Evolutionary conservation across 2,888 invertebrate species (phyloP), one percentile per base, ranked within the genome.

Genomic region (Podabrus alpinus): DNA sequence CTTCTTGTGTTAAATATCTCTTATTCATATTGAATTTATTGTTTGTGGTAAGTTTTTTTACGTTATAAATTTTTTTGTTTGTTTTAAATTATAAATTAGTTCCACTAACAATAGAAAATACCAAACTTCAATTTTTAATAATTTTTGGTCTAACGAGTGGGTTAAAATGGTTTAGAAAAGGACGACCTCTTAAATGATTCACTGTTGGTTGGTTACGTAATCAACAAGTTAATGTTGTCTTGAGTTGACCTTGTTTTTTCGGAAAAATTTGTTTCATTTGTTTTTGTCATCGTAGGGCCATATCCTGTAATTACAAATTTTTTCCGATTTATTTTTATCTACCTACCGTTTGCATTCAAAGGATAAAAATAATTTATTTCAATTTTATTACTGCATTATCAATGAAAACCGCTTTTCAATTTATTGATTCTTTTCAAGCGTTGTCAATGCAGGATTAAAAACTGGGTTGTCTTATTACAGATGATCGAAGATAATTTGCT

Each of bases 11-110:
- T 59, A 81, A 81, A 75, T 79, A 79, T 29, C 64, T 80, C 21
- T 77, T 81, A 60, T 81, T 81, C 66, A 77, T 81, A 17, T 80
- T 81, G 70, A 81, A 81, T 73, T 86, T 92, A 82, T 82, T 93
- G 79, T 92, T 92, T 83, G 92, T 92, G 90, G 93, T 93, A 87
- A 92, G 93, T 92, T 17, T 19, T 7, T 64, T 64, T 64, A 7
- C 13, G 13, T 9, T 24, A 45, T 45, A 4, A n/a, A 45, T 13
- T n/a, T n/a, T 45, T 45, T 45, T 45, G 7, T 45, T 45, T 45
- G n/a, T 45, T n/a, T 45, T 45, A n/a, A 7, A 7, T 1, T 1
- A n/a, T n/a, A n/a, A n/a, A 45, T 9, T n/a, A 4, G n/a, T 7
- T 45, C n/a, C n/a, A 7, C n/a, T 7, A 45, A 45, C 45, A n/a